Percentiles rank a stretch among this genome's conserved stretches.
phyloP scores from a whole-genome alignment of 2,113 vertebrate genomes.

The Clupea harengus region DNA sequence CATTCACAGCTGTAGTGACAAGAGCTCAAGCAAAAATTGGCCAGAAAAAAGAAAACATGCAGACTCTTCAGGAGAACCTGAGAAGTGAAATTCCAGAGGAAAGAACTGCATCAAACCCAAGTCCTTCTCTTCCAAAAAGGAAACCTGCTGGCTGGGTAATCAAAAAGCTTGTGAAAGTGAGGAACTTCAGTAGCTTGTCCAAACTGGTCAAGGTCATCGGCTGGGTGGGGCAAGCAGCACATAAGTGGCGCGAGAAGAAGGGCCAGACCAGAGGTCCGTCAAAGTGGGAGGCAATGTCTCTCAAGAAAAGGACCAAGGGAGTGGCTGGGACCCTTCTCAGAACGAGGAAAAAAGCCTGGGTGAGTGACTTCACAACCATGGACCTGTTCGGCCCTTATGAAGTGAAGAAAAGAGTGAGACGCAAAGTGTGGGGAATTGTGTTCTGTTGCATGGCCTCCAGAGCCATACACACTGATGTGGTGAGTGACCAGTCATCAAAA shows the following conservation, averaged over 20 bases:
- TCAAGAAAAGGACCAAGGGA: too few relatives aligned
- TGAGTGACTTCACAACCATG: too few relatives aligned
- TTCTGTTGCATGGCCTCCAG: too few relatives aligned
- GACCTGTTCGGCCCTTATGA: too few relatives aligned
- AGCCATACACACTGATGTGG: too few relatives aligned
- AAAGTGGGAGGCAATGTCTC: constrained; percentile 30
- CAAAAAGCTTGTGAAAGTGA: background rate
- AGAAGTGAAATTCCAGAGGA: background rate
- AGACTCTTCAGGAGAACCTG: background rate
- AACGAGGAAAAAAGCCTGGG: too few relatives aligned
- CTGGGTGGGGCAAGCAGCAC: constrained; percentile 31
- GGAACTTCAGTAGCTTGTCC: constrained; percentile 29
- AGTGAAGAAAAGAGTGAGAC: too few relatives aligned
- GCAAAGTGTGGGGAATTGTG: too few relatives aligned
- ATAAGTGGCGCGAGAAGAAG: constrained; percentile 21
- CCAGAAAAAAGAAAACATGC: background rate
- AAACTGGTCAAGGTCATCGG: constrained; percentile 22
- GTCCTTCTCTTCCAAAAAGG: background rate
- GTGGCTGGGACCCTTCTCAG: too few relatives aligned
- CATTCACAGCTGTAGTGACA: constrained; percentile 20
- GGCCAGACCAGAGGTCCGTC: background rate
- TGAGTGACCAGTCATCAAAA: too few relatives aligned
- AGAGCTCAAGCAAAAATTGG: constrained; percentile 22
- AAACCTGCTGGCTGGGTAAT: too few relatives aligned
- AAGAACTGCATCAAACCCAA: too few relatives aligned